Percentiles rank a stretch among this genome's conserved stretches.
Evolutionary conservation across 2,113 vertebrate genomes (phyloP).

Genomic region (Antidorcas marsupialis): DNA sequence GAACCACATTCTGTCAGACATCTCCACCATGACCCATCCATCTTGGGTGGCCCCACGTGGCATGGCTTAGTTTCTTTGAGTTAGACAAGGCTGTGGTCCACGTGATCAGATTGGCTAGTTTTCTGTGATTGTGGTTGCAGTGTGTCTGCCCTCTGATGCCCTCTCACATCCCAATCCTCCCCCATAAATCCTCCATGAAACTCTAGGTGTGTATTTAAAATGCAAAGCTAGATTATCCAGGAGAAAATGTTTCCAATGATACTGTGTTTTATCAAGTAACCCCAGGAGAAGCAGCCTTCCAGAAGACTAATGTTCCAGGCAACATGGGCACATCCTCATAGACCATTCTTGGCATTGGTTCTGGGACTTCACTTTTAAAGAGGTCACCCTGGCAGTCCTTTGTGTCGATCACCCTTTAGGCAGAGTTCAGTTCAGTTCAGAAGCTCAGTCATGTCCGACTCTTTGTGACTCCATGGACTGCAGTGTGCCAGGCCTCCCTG

Average conservation of each 20-base stretch:
- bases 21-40: too few species aligned
- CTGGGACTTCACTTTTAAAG: background rate
- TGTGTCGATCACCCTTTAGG: background rate
- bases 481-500: background rate
- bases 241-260: background rate
- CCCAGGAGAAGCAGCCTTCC: background rate
- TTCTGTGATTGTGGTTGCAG: too few species aligned
- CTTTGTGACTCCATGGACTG: rapidly evolving
- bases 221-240: background rate
- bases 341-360: background rate
- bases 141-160: too few species aligned
- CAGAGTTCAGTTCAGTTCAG: background rate
- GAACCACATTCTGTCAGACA: too few species aligned
- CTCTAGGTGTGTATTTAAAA: background rate
- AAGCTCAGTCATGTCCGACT: rapidly evolving
- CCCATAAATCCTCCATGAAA: background rate
- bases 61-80: too few species aligned
- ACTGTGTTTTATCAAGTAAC: background rate
- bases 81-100: too few species aligned
- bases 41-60: too few species aligned
- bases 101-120: too few species aligned
- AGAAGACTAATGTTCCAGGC: rapidly evolving
- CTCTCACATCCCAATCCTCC: background rate
- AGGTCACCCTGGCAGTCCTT: background rate
- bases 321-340: too few species aligned